A percentile compares a stretch with the other conserved stretches of the same genome.
Conservation (phyloP, 2,888 invertebrate genomes). For the Spisula subtruncata region DNA sequence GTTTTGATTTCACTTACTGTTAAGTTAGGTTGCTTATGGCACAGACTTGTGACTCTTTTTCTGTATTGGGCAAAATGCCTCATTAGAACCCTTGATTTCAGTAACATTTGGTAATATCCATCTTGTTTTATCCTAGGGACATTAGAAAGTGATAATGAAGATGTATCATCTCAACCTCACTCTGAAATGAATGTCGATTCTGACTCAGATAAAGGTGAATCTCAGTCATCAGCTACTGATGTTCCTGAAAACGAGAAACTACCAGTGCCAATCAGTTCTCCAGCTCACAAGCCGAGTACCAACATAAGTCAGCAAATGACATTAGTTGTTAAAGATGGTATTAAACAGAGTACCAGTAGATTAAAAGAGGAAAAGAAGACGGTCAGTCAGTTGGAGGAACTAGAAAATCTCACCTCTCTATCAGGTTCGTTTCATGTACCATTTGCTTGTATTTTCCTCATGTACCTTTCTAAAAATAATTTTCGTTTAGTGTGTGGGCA, state of each 20-base stretch:
- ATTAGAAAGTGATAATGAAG: constrained; percentile 42
- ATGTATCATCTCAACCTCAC: constrained; percentile 24
- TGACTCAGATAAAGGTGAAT: constrained; percentile 39
- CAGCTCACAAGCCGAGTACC: background rate
- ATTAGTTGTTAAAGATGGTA: constrained; percentile 36
- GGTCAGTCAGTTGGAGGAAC: constrained; percentile 58
- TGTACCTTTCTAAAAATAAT: too few relatives aligned
- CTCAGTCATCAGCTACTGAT: constrained; percentile 39
- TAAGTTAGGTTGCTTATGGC: background rate
- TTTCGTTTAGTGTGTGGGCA: too few relatives aligned
- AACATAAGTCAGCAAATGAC: background rate
- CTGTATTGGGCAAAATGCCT: too few relatives aligned
- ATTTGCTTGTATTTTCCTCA: too few relatives aligned
- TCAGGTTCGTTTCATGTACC: constrained; percentile 21
- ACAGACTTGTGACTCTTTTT: too few relatives aligned
- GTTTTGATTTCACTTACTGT: too few relatives aligned
- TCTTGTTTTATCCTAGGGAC: background rate
- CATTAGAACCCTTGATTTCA: too few relatives aligned
- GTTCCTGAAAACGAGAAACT: constrained; percentile 40
- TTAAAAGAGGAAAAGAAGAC: constrained; percentile 28
- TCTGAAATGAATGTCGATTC: constrained; percentile 37
- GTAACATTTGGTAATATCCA: background rate
- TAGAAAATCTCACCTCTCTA: constrained; percentile 59
- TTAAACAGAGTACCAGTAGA: constrained; percentile 16
- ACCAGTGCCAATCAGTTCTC: constrained; percentile 7